Percentiles rank a stretch among this genome's conserved stretches.
Evolutionary conservation across 2,113 vertebrate genomes (phyloP).

Genomic region (Clupea harengus): DNA sequence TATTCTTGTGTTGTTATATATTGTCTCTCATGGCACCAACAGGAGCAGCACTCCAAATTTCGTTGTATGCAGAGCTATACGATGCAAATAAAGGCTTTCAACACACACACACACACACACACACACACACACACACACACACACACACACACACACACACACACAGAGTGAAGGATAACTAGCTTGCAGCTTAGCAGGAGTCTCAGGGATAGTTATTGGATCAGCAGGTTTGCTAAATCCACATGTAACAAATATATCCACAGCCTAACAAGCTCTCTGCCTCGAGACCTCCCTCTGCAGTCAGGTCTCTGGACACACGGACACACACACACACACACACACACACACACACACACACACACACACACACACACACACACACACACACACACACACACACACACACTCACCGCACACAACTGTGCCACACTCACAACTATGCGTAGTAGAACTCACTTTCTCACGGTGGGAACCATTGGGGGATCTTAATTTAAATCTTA

Average conservation of each 20-base stretch:
- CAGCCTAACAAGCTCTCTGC: neutral
- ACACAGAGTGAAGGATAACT: neutral
- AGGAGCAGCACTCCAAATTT: no score
- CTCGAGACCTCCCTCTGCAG: neutral
- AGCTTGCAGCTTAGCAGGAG: neutral
- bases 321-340: neutral
- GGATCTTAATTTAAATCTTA: no score
- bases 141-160: conserved; percentile 10
- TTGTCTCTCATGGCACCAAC: no score
- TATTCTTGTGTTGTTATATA: no score
- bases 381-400: neutral
- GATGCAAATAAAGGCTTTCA: no score
- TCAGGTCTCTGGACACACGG: neutral
- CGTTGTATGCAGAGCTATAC: no score
- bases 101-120: neutral
- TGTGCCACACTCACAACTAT: neutral
- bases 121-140: no score
- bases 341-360: neutral
- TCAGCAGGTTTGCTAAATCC: neutral
- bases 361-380: neutral
- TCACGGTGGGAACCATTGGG: no score
- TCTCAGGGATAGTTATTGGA: neutral
- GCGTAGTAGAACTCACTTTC: no score
- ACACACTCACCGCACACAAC: neutral
- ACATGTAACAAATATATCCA: conserved; percentile 8